These are phyloP conservation scores for Psylliodes chrysocephalus DNA, from an alignment of 2,888 invertebrate species.

Conservation along the genomic window DNA sequence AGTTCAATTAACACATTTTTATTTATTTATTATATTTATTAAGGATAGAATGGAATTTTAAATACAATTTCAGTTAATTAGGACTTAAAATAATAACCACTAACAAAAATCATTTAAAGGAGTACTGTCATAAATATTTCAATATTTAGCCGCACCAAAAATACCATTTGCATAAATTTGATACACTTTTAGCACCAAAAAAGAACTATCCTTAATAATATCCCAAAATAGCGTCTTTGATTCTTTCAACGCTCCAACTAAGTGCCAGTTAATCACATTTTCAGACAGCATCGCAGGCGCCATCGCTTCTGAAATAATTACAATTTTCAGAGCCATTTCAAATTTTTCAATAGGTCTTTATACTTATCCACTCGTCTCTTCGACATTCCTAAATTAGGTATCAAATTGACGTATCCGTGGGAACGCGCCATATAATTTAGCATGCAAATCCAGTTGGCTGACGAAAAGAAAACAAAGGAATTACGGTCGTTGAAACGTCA, in stretches of 20 bases:
- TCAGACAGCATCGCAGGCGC: not conserved
- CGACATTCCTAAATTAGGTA: slow-evolving; percentile 21
- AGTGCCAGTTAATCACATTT: not conserved
- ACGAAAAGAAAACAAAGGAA: slow-evolving; percentile 37
- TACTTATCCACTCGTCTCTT: too few species aligned
- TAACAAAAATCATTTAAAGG: too few species aligned
- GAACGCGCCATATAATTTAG: slow-evolving; percentile 28
- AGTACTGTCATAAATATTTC: too few species aligned
- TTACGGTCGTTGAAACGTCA: slow-evolving; percentile 37
- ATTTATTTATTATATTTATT: too few species aligned
- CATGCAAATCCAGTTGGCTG: slow-evolving; percentile 32
- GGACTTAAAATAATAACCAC: too few species aligned
- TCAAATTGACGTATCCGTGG: slow-evolving; percentile 30
- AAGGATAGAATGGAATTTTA: too few species aligned
- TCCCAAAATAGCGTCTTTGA: not conserved
- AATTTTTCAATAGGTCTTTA: not conserved
- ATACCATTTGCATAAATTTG: too few species aligned
- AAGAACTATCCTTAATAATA: too few species aligned
- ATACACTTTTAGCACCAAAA: too few species aligned
- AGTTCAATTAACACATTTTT: too few species aligned
- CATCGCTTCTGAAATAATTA: not conserved
- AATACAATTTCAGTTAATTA: too few species aligned
- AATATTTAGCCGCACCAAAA: too few species aligned
- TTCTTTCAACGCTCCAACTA: not conserved
- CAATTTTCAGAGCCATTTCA: slow-evolving; percentile 6